phyloP scores from a whole-genome alignment of 2,113 vertebrate genomes.

The Casuarius casuarius region DNA sequence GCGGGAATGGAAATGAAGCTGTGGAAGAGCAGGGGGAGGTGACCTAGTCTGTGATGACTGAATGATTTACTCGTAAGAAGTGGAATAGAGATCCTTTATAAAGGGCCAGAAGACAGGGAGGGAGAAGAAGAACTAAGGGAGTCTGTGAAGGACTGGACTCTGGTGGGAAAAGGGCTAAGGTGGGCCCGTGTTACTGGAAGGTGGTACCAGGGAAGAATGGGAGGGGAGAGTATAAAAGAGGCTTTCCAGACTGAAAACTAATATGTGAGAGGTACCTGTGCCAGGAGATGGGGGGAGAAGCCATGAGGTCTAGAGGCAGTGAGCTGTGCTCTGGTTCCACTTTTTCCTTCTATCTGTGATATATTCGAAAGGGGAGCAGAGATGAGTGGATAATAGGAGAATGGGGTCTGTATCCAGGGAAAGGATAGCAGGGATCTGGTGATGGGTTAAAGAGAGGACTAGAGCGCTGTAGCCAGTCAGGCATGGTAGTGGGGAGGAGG shows the following conservation, averaged over 20 bases:
- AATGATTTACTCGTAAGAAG: not conserved
- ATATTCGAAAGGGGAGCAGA: not conserved
- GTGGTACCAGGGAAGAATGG: fast-evolving
- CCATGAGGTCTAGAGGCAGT: not conserved
- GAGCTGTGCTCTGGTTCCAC: not conserved
- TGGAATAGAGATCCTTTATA: not conserved
- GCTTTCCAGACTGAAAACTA: not conserved
- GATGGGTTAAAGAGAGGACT: not conserved
- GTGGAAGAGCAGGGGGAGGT: not conserved
- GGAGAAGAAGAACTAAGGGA: not conserved
- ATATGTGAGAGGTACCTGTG: fast-evolving
- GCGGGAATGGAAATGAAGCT: not conserved
- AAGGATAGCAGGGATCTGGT: not conserved
- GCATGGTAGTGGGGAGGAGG: fast-evolving
- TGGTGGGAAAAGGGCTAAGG: not conserved
- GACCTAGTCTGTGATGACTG: not conserved
- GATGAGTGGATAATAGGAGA: not conserved
- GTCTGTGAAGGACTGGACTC: not conserved
- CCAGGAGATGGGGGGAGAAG: not conserved
- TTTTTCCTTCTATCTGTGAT: not conserved
- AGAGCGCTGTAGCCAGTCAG: not conserved
- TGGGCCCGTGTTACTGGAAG: not conserved
- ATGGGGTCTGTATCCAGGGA: not conserved
- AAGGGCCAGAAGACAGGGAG: not conserved
- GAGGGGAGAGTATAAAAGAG: fast-evolving